A percentile compares a stretch with the other conserved stretches of the same genome.
Conservation (phyloP, 2,888 invertebrate species). For the Ennomos quercinarius region DNA sequence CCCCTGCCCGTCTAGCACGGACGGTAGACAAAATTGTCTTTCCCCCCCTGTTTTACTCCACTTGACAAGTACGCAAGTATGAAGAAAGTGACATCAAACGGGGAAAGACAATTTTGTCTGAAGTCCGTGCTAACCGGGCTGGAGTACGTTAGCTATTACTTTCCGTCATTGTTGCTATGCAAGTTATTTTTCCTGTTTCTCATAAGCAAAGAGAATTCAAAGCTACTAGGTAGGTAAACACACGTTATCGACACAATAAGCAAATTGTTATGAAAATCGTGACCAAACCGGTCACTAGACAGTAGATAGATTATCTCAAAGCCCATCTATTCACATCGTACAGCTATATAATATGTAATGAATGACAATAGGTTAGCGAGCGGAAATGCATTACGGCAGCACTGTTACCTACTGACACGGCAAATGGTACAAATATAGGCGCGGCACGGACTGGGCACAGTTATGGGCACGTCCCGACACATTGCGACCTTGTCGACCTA, state of each 20-base stretch:
- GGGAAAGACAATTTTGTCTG: too few relatives aligned
- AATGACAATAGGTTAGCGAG: constrained; percentile 29
- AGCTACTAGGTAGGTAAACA: neutral
- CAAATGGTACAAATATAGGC: constrained; percentile 8
- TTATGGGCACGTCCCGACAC: constrained; percentile 12
- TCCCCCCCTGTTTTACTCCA: too few relatives aligned
- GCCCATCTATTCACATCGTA: neutral
- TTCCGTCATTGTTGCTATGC: too few relatives aligned
- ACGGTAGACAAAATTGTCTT: too few relatives aligned
- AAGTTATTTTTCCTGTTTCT: neutral
- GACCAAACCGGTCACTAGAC: neutral
- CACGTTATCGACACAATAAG: neutral
- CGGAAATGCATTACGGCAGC: constrained; percentile 44
- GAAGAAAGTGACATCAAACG: too few relatives aligned
- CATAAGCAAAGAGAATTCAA: neutral
- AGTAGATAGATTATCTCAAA: neutral
- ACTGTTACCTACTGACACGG: constrained; percentile 34
- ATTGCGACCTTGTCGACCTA: constrained; percentile 19
- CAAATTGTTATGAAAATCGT: constrained; percentile 7
- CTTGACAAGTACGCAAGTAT: too few relatives aligned
- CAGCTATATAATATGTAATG: neutral
- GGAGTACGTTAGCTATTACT: too few relatives aligned
- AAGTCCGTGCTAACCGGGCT: too few relatives aligned
- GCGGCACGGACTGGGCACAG: constrained; percentile 5
- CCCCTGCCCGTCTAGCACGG: too few relatives aligned